Conservation (phyloP, 1,140 invertebrate genomes). For the Euborellia annulipes region DNA sequence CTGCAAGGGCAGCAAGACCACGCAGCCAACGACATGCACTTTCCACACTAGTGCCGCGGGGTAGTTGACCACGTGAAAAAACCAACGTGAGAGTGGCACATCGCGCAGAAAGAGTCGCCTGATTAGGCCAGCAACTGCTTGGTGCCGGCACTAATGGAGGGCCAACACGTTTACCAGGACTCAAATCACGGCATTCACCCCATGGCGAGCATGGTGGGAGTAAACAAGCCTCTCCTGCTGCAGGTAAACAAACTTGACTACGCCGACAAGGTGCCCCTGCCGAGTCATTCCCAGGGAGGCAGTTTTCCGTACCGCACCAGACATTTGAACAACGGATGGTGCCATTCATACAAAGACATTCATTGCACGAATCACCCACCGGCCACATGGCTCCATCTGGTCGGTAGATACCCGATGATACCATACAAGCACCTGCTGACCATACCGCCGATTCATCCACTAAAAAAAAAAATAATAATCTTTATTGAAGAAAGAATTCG, state of each 20-base stretch:
- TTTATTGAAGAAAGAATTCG: background rate
- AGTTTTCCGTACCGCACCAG: conserved; percentile 71
- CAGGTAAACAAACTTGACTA: conserved; percentile 55
- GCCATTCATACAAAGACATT: conserved; percentile 57
- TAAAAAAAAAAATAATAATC: conserved; percentile 17
- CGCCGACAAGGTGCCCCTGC: conserved; percentile 28
- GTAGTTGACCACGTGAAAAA: conserved; percentile 39
- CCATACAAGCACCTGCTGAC: conserved; percentile 31
- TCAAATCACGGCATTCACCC: conserved; percentile 63
- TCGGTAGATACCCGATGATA: conserved; percentile 34
- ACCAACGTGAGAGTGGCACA: conserved; percentile 61
- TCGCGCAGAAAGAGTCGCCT: conserved; percentile 43
- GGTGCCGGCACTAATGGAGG: conserved; percentile 57
- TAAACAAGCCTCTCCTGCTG: conserved; percentile 56
- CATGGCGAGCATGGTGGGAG: conserved; percentile 56
- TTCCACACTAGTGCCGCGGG: conserved; percentile 53
- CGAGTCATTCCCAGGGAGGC: conserved; percentile 36
- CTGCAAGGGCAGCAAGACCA: conserved; percentile 35
- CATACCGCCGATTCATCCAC: conserved; percentile 25
- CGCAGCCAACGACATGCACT: conserved; percentile 50
- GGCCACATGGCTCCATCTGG: conserved; percentile 47
- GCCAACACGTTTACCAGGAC: conserved; percentile 53
- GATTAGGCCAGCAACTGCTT: conserved; percentile 63
- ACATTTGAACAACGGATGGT: conserved; percentile 65
- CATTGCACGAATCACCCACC: conserved; percentile 63